Evolutionary conservation across 92 coral and sea anemone genomes (phyloP), one percentile per base, ranked within the genome.

Genomic region (Parazoanthus swiftii): DNA sequence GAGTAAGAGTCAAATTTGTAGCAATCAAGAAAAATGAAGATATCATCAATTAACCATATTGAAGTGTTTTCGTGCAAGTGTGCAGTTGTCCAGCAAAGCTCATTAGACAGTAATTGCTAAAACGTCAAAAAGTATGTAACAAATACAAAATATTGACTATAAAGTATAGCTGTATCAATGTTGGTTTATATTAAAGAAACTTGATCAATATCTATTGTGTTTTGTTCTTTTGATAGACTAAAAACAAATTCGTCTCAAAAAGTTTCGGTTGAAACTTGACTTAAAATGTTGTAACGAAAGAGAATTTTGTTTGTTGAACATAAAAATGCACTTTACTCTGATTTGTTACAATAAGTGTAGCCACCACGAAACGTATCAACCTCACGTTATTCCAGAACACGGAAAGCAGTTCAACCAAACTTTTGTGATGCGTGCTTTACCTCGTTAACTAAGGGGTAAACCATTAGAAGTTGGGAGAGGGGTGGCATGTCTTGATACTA

Each of bases 1-100:
- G 81, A 79, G 67, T 79, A 79, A 79, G 42, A 79, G 82, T 79
- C 82, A 79, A 79, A 46, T 79, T 79, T 79, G 66, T 79, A 79
- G 39, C 82, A 48, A 79, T 79, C 82, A 79, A 79, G 67, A 79
- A 79, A 20, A 79, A 46, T 79, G 82, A 79, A 79, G 68, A 79
- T 79, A 43, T 77, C n/a, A 77, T 73, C 14, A 73, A 77, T 77
- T 10, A 77, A 79, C 38, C 82, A 23, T 48, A 48, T 18, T 79
- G 82, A 79, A 79, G 82, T 79, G 80, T 76, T 76, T 76, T 38
- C 80, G 80, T 76, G 81, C 82, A 46, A 79, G 82, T 35, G 82
- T 79, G 82, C 26, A 79, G 82, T 79, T 79, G 82, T 79, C 66
- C 66, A 79, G 21, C 66, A 79, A 79, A 79, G 66, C 66, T 76